Evolutionary conservation across 1,140 invertebrate genomes (phyloP).

Genomic region (Eciton burchellii): DNA sequence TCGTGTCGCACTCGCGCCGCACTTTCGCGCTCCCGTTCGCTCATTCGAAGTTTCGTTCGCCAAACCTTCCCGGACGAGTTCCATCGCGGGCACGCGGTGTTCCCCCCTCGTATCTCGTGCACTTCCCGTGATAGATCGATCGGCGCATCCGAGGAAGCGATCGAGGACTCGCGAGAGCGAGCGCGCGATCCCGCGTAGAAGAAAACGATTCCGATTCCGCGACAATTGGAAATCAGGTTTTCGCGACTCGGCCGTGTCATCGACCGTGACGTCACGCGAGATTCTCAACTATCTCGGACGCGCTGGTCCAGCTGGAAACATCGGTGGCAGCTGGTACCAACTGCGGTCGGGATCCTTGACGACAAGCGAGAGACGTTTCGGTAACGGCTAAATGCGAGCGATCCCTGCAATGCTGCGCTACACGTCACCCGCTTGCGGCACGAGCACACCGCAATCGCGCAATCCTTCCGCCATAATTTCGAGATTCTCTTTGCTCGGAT

Average conservation of each 20-base stretch:
- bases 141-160: conserved; percentile 15
- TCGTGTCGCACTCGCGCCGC: conserved; percentile 67
- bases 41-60: conserved; percentile 55
- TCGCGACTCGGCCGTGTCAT: neutral
- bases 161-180: conserved; percentile 5
- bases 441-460: conserved; percentile 21
- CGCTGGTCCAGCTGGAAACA: conserved; percentile 29
- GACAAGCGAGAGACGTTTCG: conserved; percentile 48
- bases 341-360: conserved; percentile 15
- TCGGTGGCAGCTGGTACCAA: conserved; percentile 38
- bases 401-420: conserved; percentile 25
- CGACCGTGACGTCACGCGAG: conserved; percentile 18
- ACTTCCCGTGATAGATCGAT: conserved; percentile 1
- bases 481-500: conserved; percentile 20
- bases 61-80: conserved; percentile 6
- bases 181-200: conserved; percentile 1
- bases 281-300: conserved; percentile 43
- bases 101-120: no score
- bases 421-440: conserved; percentile 29
- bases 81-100: no score
- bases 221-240: conserved; percentile 27
- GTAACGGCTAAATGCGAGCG: conserved; percentile 24
- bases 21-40: conserved; percentile 70
- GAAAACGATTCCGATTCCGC: conserved; percentile 24
- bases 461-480: conserved; percentile 5